Percentiles rank a stretch among this genome's conserved stretches.
Evolutionary conservation across 2,113 vertebrate genomes (phyloP).

Genomic region (Todiramphus chloris): DNA sequence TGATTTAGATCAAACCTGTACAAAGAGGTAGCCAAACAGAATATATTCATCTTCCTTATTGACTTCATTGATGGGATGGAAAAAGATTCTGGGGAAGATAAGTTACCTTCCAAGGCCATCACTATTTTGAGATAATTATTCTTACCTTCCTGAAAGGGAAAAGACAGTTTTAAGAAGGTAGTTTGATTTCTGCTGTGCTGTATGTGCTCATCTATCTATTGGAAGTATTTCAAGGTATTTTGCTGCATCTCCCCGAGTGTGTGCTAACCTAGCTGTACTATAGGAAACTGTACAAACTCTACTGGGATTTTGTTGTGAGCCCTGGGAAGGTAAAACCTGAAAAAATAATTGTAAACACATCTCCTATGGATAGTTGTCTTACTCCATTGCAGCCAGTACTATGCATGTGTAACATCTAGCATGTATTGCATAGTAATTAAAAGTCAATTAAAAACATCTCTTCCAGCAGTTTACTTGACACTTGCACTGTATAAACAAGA

Average conservation of each 20-base stretch:
- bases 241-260: not conserved
- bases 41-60: not conserved
- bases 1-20: not conserved
- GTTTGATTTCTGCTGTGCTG: not conserved
- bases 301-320: not conserved
- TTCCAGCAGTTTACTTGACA: not conserved
- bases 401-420: not conserved
- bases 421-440: not conserved
- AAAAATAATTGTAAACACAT: accelerated
- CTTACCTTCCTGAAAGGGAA: not conserved
- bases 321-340: not conserved
- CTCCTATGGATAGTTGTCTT: not conserved
- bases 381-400: not conserved
- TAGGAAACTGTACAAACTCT: not conserved
- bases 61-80: not conserved
- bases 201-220: not conserved
- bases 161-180: not conserved
- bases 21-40: not conserved
- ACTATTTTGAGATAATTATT: not conserved
- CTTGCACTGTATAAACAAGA: not conserved
- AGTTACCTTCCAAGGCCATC: not conserved
- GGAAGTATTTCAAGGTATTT: not conserved
- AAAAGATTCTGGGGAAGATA: not conserved
- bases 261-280: not conserved
- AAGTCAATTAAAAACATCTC: not conserved